These are phyloP conservation scores for Hypotaenidia philippensis DNA, from an alignment of 2,797 vertebrate species.

Conservation along the genomic window DNA sequence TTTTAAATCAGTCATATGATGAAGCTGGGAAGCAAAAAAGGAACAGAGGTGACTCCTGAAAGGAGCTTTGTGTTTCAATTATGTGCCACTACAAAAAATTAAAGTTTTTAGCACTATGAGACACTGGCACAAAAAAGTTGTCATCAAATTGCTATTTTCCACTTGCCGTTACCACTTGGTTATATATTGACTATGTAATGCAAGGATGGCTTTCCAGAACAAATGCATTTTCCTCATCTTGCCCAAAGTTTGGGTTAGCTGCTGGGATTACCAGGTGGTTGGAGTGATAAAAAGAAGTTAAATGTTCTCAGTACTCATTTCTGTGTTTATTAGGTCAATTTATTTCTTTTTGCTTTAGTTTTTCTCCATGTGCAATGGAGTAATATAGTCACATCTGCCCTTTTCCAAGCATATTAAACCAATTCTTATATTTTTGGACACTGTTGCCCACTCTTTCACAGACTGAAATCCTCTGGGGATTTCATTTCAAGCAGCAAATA, in stretches of 20 bases:
- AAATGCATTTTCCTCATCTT: background rate
- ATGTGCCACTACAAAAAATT: background rate
- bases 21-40: background rate
- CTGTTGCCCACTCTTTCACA: background rate
- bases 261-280: background rate
- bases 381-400: conserved; percentile 24
- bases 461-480: background rate
- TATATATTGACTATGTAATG: background rate
- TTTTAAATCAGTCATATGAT: background rate
- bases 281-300: conserved; percentile 9
- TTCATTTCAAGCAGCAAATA: conserved; percentile 22
- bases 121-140: background rate
- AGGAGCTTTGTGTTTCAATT: background rate
- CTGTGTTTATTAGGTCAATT: conserved; percentile 15
- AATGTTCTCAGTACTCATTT: conserved; percentile 7
- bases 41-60: background rate
- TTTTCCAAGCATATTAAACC: conserved; percentile 16
- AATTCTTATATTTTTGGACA: background rate
- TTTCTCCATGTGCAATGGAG: background rate
- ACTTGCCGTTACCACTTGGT: background rate
- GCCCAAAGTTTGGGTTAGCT: background rate
- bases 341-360: conserved; percentile 10
- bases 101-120: background rate
- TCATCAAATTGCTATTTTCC: conserved; percentile 5
- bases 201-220: background rate